Evolutionary conservation across 2,888 invertebrate genomes (phyloP), one percentile per base, ranked within the genome.

Genomic region (Axea sp.): DNA sequence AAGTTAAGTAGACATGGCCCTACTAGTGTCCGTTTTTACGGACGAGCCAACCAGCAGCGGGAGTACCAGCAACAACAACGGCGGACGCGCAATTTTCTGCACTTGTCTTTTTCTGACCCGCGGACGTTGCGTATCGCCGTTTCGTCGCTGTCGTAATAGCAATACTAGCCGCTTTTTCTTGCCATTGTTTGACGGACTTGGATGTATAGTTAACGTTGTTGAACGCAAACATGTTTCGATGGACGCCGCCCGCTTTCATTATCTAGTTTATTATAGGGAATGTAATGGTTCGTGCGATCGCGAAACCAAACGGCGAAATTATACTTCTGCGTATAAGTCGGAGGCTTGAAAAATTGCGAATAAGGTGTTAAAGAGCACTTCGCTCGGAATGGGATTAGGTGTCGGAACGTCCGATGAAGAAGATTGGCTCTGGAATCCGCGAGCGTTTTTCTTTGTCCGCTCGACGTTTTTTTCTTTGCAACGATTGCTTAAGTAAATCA

Each of bases 1-100:
- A 86, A 86, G 86, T 85, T 86, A 86, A 87, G 85, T 86, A 87
- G 86, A 84, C 84, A 74, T 74, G 76, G 72, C 76, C 74, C 72
- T 74, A 67, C 74, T 55, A 67, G 68, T 64, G 49, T 35, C 67
- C 65, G 68, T 67, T 74, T 72, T 67, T 67, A 62, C 62, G 49
- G 47, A 60, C 72, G 81, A 81, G n/a, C n/a, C n/a, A n/a, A n/a
- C n/a, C n/a, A n/a, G n/a, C n/a, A 81, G 71, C 37, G 12, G 12
- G 11, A 8, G 41, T 41, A 8, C 1, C 14, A 12, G 26, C 53
- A 51, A 12, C 64, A 26, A 22, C 49, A 17, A 9, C 68, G 24
- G 51, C 62, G 62, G 55, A 45, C 53, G 62, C 85, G 85, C 84
- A 85, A 85, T 86, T 86, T 85, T 78, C 82, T 81, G 79, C 81